phyloP scores from a whole-genome alignment of 2,888 invertebrate species.

The Acheta domesticus region DNA sequence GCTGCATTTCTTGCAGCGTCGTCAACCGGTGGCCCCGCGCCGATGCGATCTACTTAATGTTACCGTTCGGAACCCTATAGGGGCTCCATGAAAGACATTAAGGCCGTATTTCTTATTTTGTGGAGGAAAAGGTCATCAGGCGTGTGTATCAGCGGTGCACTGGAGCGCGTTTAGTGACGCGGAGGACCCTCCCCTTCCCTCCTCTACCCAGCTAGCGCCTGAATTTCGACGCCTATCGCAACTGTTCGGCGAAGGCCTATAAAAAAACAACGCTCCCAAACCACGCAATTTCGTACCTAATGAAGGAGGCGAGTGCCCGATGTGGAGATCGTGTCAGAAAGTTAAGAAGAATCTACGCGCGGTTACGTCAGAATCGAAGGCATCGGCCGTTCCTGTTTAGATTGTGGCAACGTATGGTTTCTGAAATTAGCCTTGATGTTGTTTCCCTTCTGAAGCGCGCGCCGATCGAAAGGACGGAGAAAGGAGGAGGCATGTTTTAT shows the following conservation, averaged over 20 bases:
- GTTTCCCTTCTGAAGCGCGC: too few species aligned
- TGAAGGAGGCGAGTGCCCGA: not conserved
- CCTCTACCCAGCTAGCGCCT: not conserved
- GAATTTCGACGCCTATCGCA: not conserved
- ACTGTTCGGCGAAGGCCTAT: not conserved
- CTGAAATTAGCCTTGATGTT: too few species aligned
- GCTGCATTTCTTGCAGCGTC: too few species aligned
- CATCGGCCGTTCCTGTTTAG: too few species aligned
- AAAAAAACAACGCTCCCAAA: not conserved
- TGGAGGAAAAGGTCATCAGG: not conserved
- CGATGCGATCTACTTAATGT: not conserved
- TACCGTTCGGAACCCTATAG: not conserved
- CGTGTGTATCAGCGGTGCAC: not conserved
- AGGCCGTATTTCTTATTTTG: not conserved
- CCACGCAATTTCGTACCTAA: not conserved
- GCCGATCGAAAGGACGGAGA: not conserved
- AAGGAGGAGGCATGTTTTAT: not conserved
- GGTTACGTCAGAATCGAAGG: too few species aligned
- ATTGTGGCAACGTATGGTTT: too few species aligned
- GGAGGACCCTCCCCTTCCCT: not conserved
- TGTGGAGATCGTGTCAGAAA: too few species aligned
- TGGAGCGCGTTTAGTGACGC: not conserved
- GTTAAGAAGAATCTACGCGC: too few species aligned
- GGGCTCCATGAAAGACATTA: constrained; percentile 1
- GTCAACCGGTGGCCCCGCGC: not conserved